phyloP scores from a whole-genome alignment of 1,140 invertebrate species.

The Brachionus rubens region DNA sequence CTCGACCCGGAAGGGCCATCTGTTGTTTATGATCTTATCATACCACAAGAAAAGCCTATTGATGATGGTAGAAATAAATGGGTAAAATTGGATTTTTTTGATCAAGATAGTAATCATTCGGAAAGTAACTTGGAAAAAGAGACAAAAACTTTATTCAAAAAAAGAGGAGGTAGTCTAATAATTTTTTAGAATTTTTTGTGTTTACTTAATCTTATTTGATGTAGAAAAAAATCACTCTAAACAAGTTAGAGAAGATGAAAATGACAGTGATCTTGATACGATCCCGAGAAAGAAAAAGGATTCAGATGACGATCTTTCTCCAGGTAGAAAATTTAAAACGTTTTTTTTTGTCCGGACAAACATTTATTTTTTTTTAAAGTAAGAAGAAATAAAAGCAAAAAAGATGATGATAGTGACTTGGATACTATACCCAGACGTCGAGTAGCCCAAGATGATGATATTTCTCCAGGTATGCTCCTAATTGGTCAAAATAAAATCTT shows the following conservation, averaged over 20 bases:
- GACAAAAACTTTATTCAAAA: conserved; percentile 33
- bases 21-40: conserved; percentile 24
- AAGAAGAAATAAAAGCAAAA: neutral
- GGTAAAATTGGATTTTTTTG: conserved; percentile 12
- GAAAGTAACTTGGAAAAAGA: neutral
- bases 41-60: conserved; percentile 13
- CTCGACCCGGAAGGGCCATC: conserved; percentile 27
- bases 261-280: neutral
- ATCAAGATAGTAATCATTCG: neutral
- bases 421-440: neutral
- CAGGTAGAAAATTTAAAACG: neutral
- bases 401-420: conserved; percentile 7
- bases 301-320: neutral
- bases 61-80: neutral
- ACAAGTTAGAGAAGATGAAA: neutral
- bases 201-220: neutral
- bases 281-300: neutral
- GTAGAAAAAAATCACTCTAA: neutral
- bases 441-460: neutral
- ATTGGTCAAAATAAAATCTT: neutral
- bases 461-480: neutral
- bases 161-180: conserved; percentile 16
- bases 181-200: neutral
- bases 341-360: neutral
- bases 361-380: neutral